Conservation (phyloP, 2,113 vertebrate genomes). For the Leucosticte australis region DNA sequence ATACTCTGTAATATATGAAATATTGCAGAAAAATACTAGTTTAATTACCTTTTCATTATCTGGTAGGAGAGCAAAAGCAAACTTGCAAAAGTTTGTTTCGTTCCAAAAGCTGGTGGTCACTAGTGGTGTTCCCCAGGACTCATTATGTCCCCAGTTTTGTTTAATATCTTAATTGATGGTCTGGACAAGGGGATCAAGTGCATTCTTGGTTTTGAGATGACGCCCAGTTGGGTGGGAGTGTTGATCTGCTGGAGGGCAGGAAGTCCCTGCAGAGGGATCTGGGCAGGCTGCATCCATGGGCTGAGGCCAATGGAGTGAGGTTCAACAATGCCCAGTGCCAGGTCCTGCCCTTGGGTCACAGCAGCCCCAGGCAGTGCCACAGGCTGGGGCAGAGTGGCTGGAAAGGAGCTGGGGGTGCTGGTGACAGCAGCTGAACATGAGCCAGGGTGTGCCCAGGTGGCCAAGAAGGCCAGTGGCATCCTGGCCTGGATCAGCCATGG, state of each 20-base stretch:
- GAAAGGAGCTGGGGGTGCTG: neutral
- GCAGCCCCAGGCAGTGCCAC: neutral
- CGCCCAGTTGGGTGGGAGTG: accelerated
- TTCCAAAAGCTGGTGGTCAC: neutral
- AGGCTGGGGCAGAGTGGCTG: neutral
- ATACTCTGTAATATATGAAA: neutral
- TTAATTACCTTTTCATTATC: neutral
- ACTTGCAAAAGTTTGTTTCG: neutral
- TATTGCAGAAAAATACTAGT: neutral
- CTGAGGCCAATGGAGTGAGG: neutral
- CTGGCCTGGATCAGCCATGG: neutral
- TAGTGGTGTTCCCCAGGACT: neutral
- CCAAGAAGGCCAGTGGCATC: neutral
- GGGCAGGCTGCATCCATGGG: neutral
- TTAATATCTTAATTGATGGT: neutral
- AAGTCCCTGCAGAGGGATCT: neutral
- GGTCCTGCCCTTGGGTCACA: neutral
- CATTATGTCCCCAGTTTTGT: neutral
- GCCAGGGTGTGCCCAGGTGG: neutral
- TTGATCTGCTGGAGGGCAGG: neutral
- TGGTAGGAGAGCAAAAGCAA: neutral
- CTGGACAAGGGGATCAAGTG: neutral
- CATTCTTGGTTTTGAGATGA: neutral
- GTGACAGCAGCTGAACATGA: neutral
- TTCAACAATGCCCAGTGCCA: accelerated